Percentiles rank a stretch among this genome's conserved stretches.
These are phyloP conservation scores for Parambassis ranga DNA, from an alignment of 2,797 vertebrate genomes.

Conservation along the genomic window DNA sequence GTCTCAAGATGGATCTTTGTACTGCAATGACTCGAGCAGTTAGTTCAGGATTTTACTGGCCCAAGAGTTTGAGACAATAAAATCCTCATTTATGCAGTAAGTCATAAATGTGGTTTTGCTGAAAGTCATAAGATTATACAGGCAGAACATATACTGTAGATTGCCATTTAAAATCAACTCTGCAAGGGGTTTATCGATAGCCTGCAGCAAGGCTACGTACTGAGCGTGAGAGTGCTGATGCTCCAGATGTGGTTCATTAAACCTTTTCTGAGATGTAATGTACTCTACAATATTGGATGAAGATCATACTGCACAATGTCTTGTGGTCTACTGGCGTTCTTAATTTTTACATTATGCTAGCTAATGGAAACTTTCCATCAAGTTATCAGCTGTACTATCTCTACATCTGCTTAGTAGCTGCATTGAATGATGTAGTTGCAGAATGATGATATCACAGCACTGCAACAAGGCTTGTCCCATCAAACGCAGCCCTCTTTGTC, in stretches of 20 bases:
- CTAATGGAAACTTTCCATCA: conserved; percentile 13
- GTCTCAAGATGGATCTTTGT: conserved; percentile 32
- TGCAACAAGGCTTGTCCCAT: too few relatives aligned
- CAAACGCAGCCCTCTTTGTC: too few relatives aligned
- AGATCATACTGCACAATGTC: conserved; percentile 15
- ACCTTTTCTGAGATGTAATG: conserved; percentile 29
- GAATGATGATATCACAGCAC: too few relatives aligned
- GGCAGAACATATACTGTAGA: conserved; percentile 11
- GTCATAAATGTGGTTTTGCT: conserved; percentile 21
- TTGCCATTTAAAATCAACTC: conserved; percentile 28
- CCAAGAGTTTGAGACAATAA: conserved; percentile 21
- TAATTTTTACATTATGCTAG: conserved; percentile 24
- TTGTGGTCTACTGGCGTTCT: conserved; percentile 5
- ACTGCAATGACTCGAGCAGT: conserved; percentile 12
- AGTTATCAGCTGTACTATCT: not conserved
- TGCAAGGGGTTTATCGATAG: conserved; percentile 30
- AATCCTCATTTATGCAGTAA: conserved; percentile 31
- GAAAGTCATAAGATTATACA: conserved; percentile 44
- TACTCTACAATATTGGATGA: conserved; percentile 35
- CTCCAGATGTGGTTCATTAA: conserved; percentile 54
- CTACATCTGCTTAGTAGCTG: too few relatives aligned
- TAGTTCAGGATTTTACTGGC: conserved; percentile 17
- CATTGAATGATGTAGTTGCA: too few relatives aligned
- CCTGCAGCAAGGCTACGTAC: conserved; percentile 25
- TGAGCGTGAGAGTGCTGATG: conserved; percentile 18